These are phyloP conservation scores for Heteronetta atricapilla DNA, from an alignment of 2,113 vertebrate species.

Conservation along the genomic window DNA sequence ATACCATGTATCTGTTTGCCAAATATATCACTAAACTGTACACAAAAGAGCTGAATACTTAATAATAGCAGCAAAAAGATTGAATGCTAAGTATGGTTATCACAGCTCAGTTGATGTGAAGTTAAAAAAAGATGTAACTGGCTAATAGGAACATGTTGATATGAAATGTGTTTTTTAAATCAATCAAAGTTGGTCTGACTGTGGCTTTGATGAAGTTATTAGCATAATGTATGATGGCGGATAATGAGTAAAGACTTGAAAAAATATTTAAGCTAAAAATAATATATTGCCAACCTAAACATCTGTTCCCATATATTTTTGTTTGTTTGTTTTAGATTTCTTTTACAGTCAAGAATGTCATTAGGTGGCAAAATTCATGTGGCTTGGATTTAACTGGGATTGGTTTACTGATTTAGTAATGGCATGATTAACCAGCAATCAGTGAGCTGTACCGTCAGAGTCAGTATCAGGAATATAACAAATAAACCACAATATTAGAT, in stretches of 20 bases:
- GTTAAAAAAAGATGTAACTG: neutral
- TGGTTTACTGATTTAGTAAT: neutral
- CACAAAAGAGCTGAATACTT: constrained; percentile 28
- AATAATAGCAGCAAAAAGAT: constrained; percentile 38
- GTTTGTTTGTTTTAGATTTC: neutral
- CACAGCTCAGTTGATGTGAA: neutral
- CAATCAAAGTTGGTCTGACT: neutral
- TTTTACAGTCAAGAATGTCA: neutral
- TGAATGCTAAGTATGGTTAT: constrained; percentile 33
- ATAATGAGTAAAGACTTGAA: neutral
- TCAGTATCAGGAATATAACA: neutral
- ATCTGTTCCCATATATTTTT: accelerated
- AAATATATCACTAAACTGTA: constrained; percentile 40
- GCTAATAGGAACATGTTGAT: neutral
- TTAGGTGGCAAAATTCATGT: neutral
- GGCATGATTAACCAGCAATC: neutral
- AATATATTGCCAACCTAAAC: neutral
- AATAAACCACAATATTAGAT: neutral
- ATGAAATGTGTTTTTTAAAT: neutral
- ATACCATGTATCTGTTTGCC: constrained; percentile 41
- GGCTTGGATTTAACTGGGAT: neutral
- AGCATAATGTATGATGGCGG: neutral
- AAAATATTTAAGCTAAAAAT: neutral
- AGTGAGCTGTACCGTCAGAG: neutral
- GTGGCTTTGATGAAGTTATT: neutral